phyloP scores from a whole-genome alignment of 2,888 invertebrate species.

The Luperina testacea region DNA sequence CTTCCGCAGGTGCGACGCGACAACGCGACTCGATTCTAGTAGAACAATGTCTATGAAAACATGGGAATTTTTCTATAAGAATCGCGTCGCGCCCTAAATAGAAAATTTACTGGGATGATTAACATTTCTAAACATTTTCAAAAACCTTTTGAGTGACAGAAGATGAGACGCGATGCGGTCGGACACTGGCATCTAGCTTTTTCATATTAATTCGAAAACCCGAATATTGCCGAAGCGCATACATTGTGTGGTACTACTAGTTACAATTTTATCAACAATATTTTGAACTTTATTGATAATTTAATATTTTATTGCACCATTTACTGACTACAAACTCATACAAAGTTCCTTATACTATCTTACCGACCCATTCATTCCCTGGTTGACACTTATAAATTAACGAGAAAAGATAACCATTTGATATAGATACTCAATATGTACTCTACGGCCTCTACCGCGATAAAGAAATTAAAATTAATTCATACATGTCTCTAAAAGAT shows the following conservation, averaged over 20 bases:
- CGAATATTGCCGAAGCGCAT: background rate
- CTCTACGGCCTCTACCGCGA: background rate
- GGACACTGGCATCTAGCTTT: background rate
- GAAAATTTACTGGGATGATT: background rate
- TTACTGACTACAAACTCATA: background rate
- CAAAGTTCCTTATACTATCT: conserved; percentile 9
- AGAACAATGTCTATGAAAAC: no score
- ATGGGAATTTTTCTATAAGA: no score
- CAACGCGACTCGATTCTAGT: no score
- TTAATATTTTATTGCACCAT: conserved; percentile 5
- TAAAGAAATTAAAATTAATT: conserved; percentile 49
- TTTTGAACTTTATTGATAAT: background rate
- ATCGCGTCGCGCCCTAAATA: no score
- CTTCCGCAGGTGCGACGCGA: no score
- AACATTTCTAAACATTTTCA: background rate
- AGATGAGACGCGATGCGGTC: no score
- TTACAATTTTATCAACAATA: background rate
- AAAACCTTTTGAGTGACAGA: no score
- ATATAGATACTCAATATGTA: conserved; percentile 32
- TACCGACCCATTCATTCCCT: background rate
- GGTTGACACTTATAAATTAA: conserved; percentile 28
- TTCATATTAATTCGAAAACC: background rate
- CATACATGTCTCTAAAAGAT: conserved; percentile 16
- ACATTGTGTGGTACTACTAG: background rate
- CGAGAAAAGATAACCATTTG: conserved; percentile 24